These are phyloP conservation scores for Masticophis lateralis DNA, from an alignment of 2,797 vertebrate species.

Conservation along the genomic window DNA sequence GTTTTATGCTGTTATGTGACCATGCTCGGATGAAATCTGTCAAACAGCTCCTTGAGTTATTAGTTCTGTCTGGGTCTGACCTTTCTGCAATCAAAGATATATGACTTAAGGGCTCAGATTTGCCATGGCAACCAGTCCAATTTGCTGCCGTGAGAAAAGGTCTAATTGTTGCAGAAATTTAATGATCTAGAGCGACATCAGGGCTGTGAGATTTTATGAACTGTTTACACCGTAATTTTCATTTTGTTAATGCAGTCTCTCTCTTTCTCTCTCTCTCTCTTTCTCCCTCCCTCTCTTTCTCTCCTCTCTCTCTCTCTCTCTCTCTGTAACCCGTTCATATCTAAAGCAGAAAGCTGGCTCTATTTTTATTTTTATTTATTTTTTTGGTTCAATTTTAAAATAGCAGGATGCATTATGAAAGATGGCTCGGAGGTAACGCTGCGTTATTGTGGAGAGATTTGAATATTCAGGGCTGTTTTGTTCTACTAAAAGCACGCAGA, in stretches of 20 bases:
- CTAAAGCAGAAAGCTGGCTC: constrained; percentile 74
- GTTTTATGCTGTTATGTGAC: constrained; percentile 99
- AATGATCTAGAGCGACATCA: constrained; percentile 99
- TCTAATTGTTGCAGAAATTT: constrained; percentile 99
- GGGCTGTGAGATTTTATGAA: constrained; percentile 99
- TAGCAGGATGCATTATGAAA: constrained; percentile 56
- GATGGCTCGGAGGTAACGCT: constrained; percentile 56
- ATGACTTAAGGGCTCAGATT: constrained; percentile 99
- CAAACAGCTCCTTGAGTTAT: constrained; percentile 99
- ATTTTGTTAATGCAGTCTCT: constrained; percentile 99
- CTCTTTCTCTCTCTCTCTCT: constrained; percentile 74
- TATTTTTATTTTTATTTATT: constrained; percentile 50
- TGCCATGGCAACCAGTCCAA: constrained; percentile 99
- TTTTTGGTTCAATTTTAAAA: constrained; percentile 66
- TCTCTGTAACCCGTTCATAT: constrained; percentile 79
- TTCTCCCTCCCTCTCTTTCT: constrained; percentile 61
- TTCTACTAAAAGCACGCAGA: constrained; percentile 51
- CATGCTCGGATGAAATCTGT: constrained; percentile 99
- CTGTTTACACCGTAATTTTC: constrained; percentile 99
- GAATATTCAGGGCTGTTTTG: constrained; percentile 60
- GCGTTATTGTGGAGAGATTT: constrained; percentile 54
- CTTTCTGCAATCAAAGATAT: constrained; percentile 99
- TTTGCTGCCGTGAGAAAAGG: constrained; percentile 99
- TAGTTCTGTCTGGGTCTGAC: constrained; percentile 99
- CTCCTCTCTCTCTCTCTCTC: constrained; percentile 63